Conservation (phyloP, 2,797 vertebrate genomes). For the Crocidura indochinensis region DNA sequence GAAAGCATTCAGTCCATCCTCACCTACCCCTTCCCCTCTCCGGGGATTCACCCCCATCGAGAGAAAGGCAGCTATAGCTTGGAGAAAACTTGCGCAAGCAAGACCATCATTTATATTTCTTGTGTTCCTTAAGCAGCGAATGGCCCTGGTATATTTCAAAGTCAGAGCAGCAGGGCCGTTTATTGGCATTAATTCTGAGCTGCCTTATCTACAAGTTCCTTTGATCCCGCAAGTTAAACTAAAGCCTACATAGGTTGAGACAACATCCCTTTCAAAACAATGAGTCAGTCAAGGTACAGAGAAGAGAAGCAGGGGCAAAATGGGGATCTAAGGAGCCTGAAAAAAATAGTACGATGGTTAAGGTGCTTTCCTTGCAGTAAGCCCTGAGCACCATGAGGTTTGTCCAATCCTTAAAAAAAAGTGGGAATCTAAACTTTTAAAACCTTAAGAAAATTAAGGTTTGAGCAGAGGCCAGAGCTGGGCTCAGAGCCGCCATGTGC, state of each 20-base stretch:
- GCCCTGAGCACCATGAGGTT: too few relatives aligned
- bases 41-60: neutral
- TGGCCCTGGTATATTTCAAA: neutral
- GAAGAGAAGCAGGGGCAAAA: neutral
- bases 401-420: too few relatives aligned
- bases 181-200: conserved; percentile 31
- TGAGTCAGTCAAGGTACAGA: neutral
- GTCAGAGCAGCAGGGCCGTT: neutral
- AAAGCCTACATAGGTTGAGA: neutral
- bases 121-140: conserved; percentile 47
- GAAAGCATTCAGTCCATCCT: neutral
- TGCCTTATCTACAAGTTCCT: neutral
- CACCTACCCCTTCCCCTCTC: neutral
- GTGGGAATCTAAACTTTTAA: neutral
- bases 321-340: too few relatives aligned
- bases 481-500: too few relatives aligned
- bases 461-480: too few relatives aligned
- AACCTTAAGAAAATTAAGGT: neutral
- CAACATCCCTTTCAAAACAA: neutral
- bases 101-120: neutral
- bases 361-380: too few relatives aligned
- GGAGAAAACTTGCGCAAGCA: conserved; percentile 10
- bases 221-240: neutral
- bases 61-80: neutral
- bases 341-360: too few relatives aligned